phyloP scores from a whole-genome alignment of 2,888 invertebrate genomes.

The Andrena chrysosceles region DNA sequence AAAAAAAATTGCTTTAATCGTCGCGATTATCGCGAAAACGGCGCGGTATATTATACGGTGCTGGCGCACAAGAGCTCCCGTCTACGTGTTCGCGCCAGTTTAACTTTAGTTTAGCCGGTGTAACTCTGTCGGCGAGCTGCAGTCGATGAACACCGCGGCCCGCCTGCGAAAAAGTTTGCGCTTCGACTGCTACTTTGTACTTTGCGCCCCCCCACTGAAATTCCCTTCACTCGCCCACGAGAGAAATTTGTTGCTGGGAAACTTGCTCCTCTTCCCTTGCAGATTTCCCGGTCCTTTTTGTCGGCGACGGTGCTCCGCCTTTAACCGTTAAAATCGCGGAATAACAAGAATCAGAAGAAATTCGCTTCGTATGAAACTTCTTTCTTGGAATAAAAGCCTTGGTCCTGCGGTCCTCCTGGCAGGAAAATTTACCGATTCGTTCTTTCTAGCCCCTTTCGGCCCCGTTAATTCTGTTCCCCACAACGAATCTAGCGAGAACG shows the following conservation, averaged over 20 bases:
- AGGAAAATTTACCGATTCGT: no score
- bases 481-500: no score
- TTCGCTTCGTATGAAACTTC: not conserved
- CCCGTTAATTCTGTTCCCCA: no score
- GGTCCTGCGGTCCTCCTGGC: no score
- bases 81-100: conserved; percentile 43
- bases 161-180: conserved; percentile 56
- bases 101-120: conserved; percentile 43
- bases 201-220: conserved; percentile 17
- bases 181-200: conserved; percentile 22
- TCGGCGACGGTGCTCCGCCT: not conserved
- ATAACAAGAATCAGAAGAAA: not conserved
- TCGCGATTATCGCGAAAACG: conserved; percentile 6
- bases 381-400: no score
- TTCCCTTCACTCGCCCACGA: not conserved
- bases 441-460: no score
- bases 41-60: not conserved
- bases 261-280: not conserved
- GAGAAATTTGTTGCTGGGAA: conserved; percentile 12
- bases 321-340: conserved; percentile 1
- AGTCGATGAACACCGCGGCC: conserved; percentile 38
- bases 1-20: conserved; percentile 3
- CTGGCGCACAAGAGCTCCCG: not conserved
- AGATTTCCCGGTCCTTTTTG: not conserved
- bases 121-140: conserved; percentile 37